phyloP scores from a whole-genome alignment of 1,140 invertebrate species.

The Saccostrea cuccullata region DNA sequence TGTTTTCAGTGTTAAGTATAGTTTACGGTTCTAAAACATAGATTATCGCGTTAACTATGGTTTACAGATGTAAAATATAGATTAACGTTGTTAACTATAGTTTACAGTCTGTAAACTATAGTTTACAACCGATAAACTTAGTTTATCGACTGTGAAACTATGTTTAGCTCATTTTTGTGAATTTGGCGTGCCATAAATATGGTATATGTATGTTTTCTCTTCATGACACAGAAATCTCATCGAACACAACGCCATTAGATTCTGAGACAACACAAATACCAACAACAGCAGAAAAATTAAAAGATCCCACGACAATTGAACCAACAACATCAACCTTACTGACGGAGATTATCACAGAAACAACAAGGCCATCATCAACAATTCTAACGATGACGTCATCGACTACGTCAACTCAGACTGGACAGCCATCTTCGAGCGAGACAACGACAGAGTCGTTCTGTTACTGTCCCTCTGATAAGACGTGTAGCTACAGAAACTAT shows the following conservation, averaged over 20 bases:
- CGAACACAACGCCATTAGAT: neutral
- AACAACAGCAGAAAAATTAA: neutral
- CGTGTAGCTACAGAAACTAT: conserved; percentile 37
- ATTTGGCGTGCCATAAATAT: no score
- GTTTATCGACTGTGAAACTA: no score
- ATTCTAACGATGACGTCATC: neutral
- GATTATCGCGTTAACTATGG: no score
- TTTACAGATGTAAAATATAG: no score
- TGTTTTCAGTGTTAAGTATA: no score
- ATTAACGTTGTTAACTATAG: no score
- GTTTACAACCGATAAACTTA: no score
- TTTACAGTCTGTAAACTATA: no score
- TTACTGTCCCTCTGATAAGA: neutral
- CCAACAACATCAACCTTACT: neutral
- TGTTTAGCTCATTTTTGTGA: no score
- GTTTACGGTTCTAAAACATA: no score
- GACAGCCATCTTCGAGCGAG: neutral
- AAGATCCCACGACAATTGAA: neutral
- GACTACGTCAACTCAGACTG: neutral
- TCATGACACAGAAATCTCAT: neutral
- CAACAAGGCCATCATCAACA: neutral
- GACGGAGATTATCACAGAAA: neutral
- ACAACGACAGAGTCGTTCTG: neutral
- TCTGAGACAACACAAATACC: neutral
- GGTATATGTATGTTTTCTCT: no score